Percentiles rank a stretch among this genome's conserved stretches.
Conservation (phyloP, 2,888 invertebrate species). For the Nudaria mundana region DNA sequence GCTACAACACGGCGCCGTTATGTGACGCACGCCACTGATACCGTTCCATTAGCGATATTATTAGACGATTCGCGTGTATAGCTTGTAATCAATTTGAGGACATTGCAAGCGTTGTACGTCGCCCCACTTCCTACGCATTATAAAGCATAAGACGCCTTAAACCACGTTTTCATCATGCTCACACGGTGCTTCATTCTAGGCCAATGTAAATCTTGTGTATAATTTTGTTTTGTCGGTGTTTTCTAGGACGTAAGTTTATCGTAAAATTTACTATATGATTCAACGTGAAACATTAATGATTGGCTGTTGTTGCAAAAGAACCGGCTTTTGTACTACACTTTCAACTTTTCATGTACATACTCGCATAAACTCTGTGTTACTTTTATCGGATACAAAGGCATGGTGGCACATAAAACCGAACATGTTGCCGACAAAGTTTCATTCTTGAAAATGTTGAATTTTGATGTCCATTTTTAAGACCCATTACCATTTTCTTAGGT, state of each 20-base stretch:
- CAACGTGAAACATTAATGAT: too few species aligned
- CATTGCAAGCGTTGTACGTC: constrained; percentile 55
- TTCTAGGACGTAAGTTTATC: constrained; percentile 49
- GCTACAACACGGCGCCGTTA: constrained; percentile 62
- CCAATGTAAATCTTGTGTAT: constrained; percentile 50
- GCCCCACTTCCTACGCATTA: constrained; percentile 66
- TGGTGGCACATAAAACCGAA: too few species aligned
- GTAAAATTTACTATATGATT: constrained; percentile 38
- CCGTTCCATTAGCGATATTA: constrained; percentile 79
- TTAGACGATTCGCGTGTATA: constrained; percentile 77
- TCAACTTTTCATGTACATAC: neutral
- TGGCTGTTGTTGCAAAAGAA: too few species aligned
- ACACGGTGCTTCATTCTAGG: constrained; percentile 49
- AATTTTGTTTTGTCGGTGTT: constrained; percentile 48
- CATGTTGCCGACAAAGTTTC: too few species aligned
- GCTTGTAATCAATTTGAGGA: constrained; percentile 70
- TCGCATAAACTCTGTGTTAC: neutral
- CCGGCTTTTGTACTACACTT: too few species aligned
- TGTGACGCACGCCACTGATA: constrained; percentile 75
- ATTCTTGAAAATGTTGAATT: too few species aligned
- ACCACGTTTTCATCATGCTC: constrained; percentile 56
- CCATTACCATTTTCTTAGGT: too few species aligned
- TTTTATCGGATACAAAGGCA: neutral
- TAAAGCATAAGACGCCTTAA: constrained; percentile 53
- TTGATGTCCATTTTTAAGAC: too few species aligned